phyloP scores from a whole-genome alignment of 2,888 invertebrate genomes.

The Slavum lentiscoides region DNA sequence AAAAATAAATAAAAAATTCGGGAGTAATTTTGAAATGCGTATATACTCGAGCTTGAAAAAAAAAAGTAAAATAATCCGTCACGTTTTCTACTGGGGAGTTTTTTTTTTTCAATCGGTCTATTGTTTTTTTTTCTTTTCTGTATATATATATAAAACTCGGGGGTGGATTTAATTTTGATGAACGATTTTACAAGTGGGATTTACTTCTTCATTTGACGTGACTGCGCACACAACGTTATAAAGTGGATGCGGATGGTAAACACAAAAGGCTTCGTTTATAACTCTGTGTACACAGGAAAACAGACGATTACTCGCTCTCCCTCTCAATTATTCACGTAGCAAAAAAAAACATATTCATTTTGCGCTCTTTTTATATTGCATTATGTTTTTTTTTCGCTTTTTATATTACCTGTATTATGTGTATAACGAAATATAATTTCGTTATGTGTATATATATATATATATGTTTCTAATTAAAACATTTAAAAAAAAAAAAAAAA shows the following conservation, averaged over 20 bases:
- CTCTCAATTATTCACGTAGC: constrained; percentile 37
- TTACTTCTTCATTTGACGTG: constrained; percentile 51
- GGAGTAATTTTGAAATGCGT: constrained; percentile 1
- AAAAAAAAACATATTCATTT: constrained; percentile 33
- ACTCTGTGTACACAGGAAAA: constrained; percentile 36
- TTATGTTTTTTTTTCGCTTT: not conserved
- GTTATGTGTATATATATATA: not conserved
- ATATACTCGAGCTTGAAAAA: constrained; percentile 20
- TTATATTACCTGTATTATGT: not conserved
- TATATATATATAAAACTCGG: not conserved
- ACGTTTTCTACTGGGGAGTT: constrained; percentile 10
- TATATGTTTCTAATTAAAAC: not conserved
- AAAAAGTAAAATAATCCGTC: constrained; percentile 14
- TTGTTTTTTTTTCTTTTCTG: constrained; percentile 36
- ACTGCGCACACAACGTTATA: constrained; percentile 48
- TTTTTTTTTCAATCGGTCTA: constrained; percentile 20
- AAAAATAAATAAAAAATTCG: not conserved
- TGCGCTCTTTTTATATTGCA: constrained; percentile 13
- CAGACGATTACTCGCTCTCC: constrained; percentile 42
- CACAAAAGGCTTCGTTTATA: constrained; percentile 36
- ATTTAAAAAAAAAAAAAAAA: constrained; percentile 6
- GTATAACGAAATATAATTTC: not conserved
- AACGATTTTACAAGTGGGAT: constrained; percentile 53
- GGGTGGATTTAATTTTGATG: constrained; percentile 49
- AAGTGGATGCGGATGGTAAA: constrained; percentile 46